A percentile compares a stretch with the other conserved stretches of the same genome.
phyloP scores from a whole-genome alignment of 2,888 invertebrate species.

The Meliscaeva auricollis region DNA sequence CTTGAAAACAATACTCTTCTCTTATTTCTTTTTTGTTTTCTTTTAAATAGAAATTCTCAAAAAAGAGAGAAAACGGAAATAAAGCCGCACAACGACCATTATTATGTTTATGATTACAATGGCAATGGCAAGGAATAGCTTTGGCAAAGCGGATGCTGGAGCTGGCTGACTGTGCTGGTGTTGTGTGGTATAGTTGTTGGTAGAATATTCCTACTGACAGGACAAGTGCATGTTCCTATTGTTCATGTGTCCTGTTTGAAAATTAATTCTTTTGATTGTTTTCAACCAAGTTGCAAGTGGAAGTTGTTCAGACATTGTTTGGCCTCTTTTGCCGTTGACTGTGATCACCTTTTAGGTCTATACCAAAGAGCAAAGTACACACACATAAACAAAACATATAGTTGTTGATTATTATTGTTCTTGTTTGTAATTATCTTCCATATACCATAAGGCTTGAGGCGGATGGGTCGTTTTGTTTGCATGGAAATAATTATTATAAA shows the following conservation, averaged over 20 bases:
- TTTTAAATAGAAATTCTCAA: not conserved
- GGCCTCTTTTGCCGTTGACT: constrained; percentile 70
- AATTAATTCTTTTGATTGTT: constrained; percentile 73
- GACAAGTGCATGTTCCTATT: constrained; percentile 52
- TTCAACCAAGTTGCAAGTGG: constrained; percentile 65
- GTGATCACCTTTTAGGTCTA: constrained; percentile 62
- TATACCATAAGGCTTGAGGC: not conserved
- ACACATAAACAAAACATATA: not conserved
- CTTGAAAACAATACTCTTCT: constrained; percentile 10
- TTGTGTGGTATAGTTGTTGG: not conserved
- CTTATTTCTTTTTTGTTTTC: constrained; percentile 14
- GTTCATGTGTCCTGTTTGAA: constrained; percentile 71
- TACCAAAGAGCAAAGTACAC: constrained; percentile 46
- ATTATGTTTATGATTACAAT: constrained; percentile 23
- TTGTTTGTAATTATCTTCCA: constrained; percentile 45
- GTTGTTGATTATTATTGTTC: constrained; percentile 20
- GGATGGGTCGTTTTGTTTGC: not conserved
- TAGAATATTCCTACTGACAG: constrained; percentile 7
- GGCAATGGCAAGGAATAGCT: constrained; percentile 14
- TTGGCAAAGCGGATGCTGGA: constrained; percentile 20
- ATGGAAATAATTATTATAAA: constrained; percentile 5
- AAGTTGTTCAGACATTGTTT: constrained; percentile 75
- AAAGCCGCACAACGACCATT: constrained; percentile 43
- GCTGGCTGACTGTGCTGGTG: constrained; percentile 24
- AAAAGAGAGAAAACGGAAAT: constrained; percentile 34